Percentiles rank a stretch among this genome's conserved stretches.
phyloP scores from a whole-genome alignment of 2,113 vertebrate genomes.

The Brachypodius melanocephalos region DNA sequence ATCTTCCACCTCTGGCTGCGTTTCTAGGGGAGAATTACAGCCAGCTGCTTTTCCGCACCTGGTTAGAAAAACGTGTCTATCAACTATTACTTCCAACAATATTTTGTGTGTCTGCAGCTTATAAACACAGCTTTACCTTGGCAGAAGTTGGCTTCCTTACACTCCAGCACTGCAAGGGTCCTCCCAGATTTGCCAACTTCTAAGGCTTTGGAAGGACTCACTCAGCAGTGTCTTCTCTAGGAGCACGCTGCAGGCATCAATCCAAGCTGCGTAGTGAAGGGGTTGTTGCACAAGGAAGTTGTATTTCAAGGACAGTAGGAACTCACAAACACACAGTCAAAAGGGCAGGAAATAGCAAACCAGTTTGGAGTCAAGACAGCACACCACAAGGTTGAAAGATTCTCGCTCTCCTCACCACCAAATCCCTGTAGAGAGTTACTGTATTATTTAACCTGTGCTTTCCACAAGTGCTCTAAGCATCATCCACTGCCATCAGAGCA shows the following conservation, averaged over 20 bases:
- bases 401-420: neutral
- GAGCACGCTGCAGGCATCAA: neutral
- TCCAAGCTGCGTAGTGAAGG: neutral
- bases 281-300: neutral
- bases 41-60: neutral
- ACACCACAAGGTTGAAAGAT: neutral
- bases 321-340: neutral
- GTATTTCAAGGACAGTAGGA: neutral
- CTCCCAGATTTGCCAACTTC: neutral
- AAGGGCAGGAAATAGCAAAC: neutral
- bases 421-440: neutral
- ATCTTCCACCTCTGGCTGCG: neutral
- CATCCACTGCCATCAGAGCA: neutral
- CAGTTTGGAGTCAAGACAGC: neutral
- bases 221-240: neutral
- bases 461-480: neutral
- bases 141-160: neutral
- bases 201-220: neutral
- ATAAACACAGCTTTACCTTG: neutral
- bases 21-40: neutral
- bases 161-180: neutral
- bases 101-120: neutral
- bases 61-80: neutral
- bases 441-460: neutral
- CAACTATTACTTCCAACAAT: neutral